Evolutionary conservation across 1,140 invertebrate genomes (phyloP), one percentile per base, ranked within the genome.

Genomic region (Thrips palmi): DNA sequence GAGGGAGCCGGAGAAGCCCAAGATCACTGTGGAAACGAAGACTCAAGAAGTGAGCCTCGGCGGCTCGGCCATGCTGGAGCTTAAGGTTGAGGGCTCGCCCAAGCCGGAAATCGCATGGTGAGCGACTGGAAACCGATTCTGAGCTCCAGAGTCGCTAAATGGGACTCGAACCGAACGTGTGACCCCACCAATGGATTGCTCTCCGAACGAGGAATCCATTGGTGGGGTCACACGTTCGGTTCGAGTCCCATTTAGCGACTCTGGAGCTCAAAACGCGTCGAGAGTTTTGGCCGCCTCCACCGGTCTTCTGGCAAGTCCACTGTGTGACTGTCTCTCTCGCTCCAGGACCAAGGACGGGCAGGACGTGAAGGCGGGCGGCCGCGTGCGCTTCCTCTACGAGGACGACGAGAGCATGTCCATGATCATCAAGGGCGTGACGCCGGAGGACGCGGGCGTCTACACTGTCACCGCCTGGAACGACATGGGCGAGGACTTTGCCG

Each of bases 61-160:
- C 32, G 83, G 77, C 1, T 87, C 87, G 6, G 92, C 91, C n/a
- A 94, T 96, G 71, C 58, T 98, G 44, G 93, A 97, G 52, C 64
- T 78, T 29, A 74, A 78, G 50, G 66, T 77, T 29, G 59, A 83
- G 53, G 93, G 92, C 38, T 97, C 79, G 56, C 93, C 93, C 6
- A 85, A 88, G 54, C 92, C 92, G 8, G 74, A 77, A 33, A 76
- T 97, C 24, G 75, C 75, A 24, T 94, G 87, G 78, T 70, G 48
- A 43, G 41, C n/a, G n/a, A n/a, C n/a, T n/a, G n/a, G n/a, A n/a
- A n/a, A 27, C n/a, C n/a, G 18, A n/a, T n/a, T n/a, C n/a, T n/a
- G n/a, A n/a, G n/a, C n/a, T n/a, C n/a, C n/a, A n/a, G n/a, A n/a
- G n/a, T n/a, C n/a, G n/a, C n/a, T n/a, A n/a, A n/a, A n/a, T n/a